Evolutionary conservation across 2,113 vertebrate species (phyloP), one percentile per base, ranked within the genome.

Genomic region (Anser cygnoides): DNA sequence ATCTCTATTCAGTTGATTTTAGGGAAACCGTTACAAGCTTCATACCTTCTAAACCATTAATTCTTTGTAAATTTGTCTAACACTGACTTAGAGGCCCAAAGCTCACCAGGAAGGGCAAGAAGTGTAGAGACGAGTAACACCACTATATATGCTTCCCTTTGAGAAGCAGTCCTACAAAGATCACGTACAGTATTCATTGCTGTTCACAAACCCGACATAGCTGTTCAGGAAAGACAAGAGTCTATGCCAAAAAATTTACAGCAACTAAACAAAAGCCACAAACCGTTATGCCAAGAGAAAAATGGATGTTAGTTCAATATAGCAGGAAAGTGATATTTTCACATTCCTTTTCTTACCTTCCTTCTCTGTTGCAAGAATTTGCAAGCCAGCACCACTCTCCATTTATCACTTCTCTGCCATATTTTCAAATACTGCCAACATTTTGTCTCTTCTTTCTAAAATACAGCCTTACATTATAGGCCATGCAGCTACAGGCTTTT

Each of bases 401-500:
- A 52, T 6, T 41, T 39, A 59, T 0, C 2, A 3, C 62, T 37
- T 72, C 14, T 18, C 4, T 29, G 5, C 8, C 0, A 0, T 23
- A 10, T 84, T 93, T 86, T 73, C 61, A 84, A 77, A 57, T 9
- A 50, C 59, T 1, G 1, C 13, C 10, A 46, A 28, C 11, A 39
- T 29, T 65, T 37, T 44, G 26, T 15, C 43, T 17, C 73, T 82
- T 66, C 68, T 37, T 37, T 52, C 44, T 17, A 37, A 91, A 50
- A 52, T 3, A 22, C 4, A 66, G 33, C 22, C 35, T 93, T 83
- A 50, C 10, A 10, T 39, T 57, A 71, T 11, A 62, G 41, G 10
- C 33, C 46, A 54, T 10, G 41, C 18, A 78, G 61, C 68, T 62
- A 55, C 6, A n/a, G n/a, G 21, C 21, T 52, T 65, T 61, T 71